phyloP scores from a whole-genome alignment of 2,113 vertebrate species.

The Nipponia nippon region DNA sequence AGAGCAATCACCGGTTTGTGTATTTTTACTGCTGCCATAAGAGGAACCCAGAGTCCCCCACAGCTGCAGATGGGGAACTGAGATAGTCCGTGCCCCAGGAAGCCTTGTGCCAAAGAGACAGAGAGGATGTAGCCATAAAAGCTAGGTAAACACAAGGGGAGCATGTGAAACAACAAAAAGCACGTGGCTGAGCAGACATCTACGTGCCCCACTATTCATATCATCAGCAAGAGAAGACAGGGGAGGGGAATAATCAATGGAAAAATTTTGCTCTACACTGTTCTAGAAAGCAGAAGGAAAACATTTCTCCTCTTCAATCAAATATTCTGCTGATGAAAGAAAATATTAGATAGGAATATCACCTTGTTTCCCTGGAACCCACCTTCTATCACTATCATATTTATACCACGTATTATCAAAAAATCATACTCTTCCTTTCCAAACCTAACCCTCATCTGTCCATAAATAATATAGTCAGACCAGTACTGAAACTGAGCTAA shows the following conservation, averaged over 20 bases:
- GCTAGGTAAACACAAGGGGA: conserved; percentile 27
- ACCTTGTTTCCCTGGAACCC: background rate
- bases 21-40: conserved; percentile 22
- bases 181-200: background rate
- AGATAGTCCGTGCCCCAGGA: conserved; percentile 31
- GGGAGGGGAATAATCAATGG: background rate
- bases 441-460: background rate
- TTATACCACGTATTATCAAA: background rate
- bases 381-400: background rate
- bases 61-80: conserved; percentile 2
- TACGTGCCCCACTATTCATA: background rate
- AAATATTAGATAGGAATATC: background rate
- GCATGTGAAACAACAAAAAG: background rate
- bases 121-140: conserved; percentile 44
- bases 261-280: background rate
- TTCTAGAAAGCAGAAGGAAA: background rate
- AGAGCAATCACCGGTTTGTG: background rate
- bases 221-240: background rate
- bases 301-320: background rate
- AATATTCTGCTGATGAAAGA: background rate
- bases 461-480: background rate
- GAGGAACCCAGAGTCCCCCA: background rate
- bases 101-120: background rate
- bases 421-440: background rate
- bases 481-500: background rate